Conservation (phyloP, 2,888 invertebrate genomes). For the Tinea pellionella region DNA sequence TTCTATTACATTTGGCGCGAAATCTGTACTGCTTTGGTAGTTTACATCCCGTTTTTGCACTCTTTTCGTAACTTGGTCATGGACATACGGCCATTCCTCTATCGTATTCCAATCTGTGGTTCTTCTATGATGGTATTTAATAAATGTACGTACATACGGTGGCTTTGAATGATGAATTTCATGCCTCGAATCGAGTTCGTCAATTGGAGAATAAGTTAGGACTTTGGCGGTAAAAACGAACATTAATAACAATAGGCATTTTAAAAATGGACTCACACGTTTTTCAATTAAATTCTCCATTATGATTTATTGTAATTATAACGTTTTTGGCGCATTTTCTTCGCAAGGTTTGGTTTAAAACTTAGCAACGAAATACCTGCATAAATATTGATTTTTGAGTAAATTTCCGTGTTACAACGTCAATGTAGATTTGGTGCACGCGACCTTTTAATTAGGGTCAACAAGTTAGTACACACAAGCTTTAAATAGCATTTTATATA, state of each 20-base stretch:
- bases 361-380: constrained; percentile 46
- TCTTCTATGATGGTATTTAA: constrained; percentile 58
- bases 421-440: neutral
- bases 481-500: neutral
- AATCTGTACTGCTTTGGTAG: neutral
- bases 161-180: constrained; percentile 50
- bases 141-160: constrained; percentile 55
- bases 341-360: neutral
- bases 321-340: neutral
- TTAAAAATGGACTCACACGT: constrained; percentile 52
- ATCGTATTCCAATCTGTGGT: constrained; percentile 50
- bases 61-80: constrained; percentile 23
- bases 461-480: neutral
- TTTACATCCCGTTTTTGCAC: neutral
- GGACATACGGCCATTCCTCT: constrained; percentile 31
- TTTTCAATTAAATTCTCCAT: constrained; percentile 52
- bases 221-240: constrained; percentile 63
- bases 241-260: constrained; percentile 54
- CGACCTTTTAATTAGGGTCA: neutral
- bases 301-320: constrained; percentile 17
- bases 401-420: neutral
- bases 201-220: constrained; percentile 53
- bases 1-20: constrained; percentile 14
- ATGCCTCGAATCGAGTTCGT: constrained; percentile 41
- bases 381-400: constrained; percentile 44